phyloP scores from a whole-genome alignment of 1,140 invertebrate genomes.

The Lepidurus apus region DNA sequence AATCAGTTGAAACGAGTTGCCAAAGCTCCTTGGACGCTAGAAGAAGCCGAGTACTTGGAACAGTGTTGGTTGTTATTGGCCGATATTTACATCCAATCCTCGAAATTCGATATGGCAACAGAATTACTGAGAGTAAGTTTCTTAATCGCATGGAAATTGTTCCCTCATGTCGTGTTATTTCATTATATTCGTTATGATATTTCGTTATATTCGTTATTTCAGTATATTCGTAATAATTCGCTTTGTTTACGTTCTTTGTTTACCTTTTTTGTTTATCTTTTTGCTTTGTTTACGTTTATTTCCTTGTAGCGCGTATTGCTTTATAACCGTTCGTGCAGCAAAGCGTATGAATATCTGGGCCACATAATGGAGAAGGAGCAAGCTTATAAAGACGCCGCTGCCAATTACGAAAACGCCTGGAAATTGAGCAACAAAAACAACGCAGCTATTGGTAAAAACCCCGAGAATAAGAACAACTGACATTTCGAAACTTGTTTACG shows the following conservation, averaged over 20 bases:
- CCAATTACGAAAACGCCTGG: conserved; percentile 80
- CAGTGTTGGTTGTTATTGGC: conserved; percentile 87
- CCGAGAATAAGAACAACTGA: conserved; percentile 7
- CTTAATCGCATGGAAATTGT: neutral
- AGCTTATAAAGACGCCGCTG: conserved; percentile 76
- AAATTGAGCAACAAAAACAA: conserved; percentile 71
- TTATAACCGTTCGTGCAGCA: conserved; percentile 83
- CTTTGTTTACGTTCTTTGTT: neutral
- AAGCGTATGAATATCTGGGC: conserved; percentile 84
- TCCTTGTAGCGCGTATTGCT: conserved; percentile 59
- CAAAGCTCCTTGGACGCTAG: conserved; percentile 82
- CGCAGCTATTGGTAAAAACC: conserved; percentile 58
- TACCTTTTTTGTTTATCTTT: neutral
- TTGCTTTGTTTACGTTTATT: conserved; percentile 13
- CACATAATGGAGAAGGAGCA: conserved; percentile 88
- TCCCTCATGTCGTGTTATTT: too few species aligned
- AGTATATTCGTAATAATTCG: too few species aligned
- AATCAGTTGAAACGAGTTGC: conserved; percentile 86
- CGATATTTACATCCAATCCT: conserved; percentile 83
- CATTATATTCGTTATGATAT: too few species aligned
- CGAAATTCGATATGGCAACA: conserved; percentile 77
- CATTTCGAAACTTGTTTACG: conserved; percentile 31
- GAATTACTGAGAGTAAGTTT: conserved; percentile 62
- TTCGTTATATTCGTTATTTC: too few species aligned
- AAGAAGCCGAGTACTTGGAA: conserved; percentile 93